Base-by-base conservation (phyloP, 2,113 vertebrate species). In the Bubo blakistoni region DNA sequence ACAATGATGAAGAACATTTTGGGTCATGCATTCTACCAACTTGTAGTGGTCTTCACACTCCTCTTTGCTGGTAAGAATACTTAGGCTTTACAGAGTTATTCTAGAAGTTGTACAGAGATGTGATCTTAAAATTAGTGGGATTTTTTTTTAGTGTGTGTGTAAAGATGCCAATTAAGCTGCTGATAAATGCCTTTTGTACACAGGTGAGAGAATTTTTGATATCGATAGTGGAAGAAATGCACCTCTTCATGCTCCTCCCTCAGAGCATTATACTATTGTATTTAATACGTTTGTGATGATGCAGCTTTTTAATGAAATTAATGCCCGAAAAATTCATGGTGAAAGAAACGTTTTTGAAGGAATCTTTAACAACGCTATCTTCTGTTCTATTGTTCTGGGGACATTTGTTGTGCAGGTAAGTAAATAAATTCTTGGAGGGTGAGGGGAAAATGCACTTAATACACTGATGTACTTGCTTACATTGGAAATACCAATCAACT, bases 1-100 rank as follows among this genome's bases (percentile, higher is more conserved):
- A 99, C 99, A 11, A 99, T 99, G 99, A 99, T 99, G 99, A 99
- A 99, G 98, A 99, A 99, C 96, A 99, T 99, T 90, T 98, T 99
- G 96, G 99, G 99, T 63, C 99, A 99, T 79, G 99, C 98, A 1
- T 99, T 99, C 92, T 99, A 99, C 97, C 99, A 99, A 91, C 99
- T 99, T 7, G 96, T 98, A 32, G 98, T 99, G 92, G 99, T 99
- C 96, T 99, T 99, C 93, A 99, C 99, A 0, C 98, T 99, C 88
- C 98, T 99, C 49, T 99, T 99, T 97, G 99, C 98, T 71, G 99
- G 99, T 99, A 98, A 98, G 98, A 95, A 77, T 71, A 78, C 38
- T 71, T 32, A 66, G n/a, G 72, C 72, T 65, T 82, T 90, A 61
- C 63, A 21, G 19, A 70, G 38, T 66, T 86, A 44, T 47, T 57